Conservation (phyloP, 2,888 invertebrate genomes). For the Tenthredo livida region DNA sequence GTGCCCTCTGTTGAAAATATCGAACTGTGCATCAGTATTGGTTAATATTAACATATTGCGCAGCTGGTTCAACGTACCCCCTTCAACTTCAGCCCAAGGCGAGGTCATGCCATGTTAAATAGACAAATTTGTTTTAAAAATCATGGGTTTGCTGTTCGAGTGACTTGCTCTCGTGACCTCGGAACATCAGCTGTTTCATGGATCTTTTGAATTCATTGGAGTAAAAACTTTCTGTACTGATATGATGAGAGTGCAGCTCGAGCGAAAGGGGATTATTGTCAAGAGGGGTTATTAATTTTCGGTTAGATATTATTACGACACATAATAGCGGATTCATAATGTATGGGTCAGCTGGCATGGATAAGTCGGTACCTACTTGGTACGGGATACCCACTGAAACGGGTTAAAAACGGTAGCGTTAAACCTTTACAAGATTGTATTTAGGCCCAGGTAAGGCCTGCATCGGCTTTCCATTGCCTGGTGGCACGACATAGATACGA, state of each 20-base stretch:
- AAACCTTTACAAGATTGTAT: constrained; percentile 14
- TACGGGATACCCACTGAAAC: neutral
- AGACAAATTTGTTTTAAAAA: neutral
- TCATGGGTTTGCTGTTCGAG: neutral
- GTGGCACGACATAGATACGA: constrained; percentile 70
- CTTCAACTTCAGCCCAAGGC: neutral
- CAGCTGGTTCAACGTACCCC: neutral
- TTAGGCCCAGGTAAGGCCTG: constrained; percentile 17
- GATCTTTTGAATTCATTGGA: neutral
- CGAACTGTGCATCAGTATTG: neutral
- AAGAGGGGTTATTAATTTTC: constrained; percentile 39
- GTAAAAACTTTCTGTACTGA: neutral
- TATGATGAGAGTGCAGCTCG: neutral
- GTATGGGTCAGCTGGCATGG: neutral
- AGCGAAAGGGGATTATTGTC: neutral
- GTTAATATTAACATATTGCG: neutral
- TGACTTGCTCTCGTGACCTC: neutral
- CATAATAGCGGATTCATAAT: neutral
- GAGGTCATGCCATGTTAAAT: neutral
- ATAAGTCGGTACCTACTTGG: neutral
- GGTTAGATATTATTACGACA: constrained; percentile 24
- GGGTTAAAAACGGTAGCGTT: constrained; percentile 34
- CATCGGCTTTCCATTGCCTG: neutral
- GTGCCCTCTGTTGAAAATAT: neutral
- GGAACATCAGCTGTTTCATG: neutral